Conservation (phyloP, 2,113 vertebrate species). For the Perca schrenkii region DNA sequence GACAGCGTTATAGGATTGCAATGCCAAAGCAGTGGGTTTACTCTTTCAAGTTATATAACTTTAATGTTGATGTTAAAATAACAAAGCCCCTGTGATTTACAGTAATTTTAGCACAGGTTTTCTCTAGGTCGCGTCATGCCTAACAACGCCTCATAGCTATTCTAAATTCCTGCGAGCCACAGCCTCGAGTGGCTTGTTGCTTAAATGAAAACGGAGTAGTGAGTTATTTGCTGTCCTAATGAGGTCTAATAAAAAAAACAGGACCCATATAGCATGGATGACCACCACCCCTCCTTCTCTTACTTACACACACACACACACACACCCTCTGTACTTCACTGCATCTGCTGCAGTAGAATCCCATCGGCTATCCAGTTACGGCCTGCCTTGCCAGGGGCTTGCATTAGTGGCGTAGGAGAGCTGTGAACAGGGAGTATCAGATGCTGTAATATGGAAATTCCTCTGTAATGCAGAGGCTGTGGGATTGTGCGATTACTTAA, state of each 20-base stretch:
- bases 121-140: not conserved
- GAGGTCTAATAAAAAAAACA: conserved; percentile 86
- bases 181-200: conserved; percentile 61
- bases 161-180: conserved; percentile 52
- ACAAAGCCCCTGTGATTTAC: conserved; percentile 18
- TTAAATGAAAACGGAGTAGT: conserved; percentile 82
- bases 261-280: conserved; percentile 80
- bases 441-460: conserved; percentile 92
- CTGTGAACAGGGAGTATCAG: conserved; percentile 89
- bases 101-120: conserved; percentile 18
- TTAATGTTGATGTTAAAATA: conserved; percentile 30
- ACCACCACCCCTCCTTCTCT: conserved; percentile 33
- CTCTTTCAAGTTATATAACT: conserved; percentile 14
- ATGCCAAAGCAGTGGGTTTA: not conserved
- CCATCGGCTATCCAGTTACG: conserved; percentile 89
- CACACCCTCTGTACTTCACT: conserved; percentile 33
- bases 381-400: conserved; percentile 83
- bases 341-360: conserved; percentile 88
- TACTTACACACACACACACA: conserved; percentile 23
- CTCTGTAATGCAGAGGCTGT: conserved; percentile 85
- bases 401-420: conserved; percentile 83
- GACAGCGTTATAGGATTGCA: not conserved
- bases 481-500: conserved; percentile 88
- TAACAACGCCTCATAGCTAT: conserved; percentile 35
- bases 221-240: conserved; percentile 87